These are phyloP conservation scores for Cinclus cinclus DNA, from an alignment of 2,113 vertebrate genomes.

Conservation along the genomic window DNA sequence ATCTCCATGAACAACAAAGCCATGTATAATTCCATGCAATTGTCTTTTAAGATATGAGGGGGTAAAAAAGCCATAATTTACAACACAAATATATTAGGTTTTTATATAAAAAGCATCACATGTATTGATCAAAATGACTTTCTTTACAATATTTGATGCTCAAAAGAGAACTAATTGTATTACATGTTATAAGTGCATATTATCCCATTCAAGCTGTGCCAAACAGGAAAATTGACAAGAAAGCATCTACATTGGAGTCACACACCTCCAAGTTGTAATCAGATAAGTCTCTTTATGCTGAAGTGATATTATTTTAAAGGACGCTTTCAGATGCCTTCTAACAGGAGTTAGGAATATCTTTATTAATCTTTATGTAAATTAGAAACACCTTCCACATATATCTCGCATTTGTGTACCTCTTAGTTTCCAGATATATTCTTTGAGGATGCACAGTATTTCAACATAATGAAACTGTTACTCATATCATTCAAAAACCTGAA, in stretches of 20 bases:
- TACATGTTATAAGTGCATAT: conserved; percentile 67
- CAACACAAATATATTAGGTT: conserved; percentile 68
- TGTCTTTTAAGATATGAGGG: conserved; percentile 72
- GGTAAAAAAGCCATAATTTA: conserved; percentile 65
- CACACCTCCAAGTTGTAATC: conserved; percentile 20
- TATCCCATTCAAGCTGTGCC: conserved; percentile 69
- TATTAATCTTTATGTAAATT: conserved; percentile 29
- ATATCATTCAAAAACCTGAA: conserved; percentile 23
- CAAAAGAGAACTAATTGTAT: conserved; percentile 70
- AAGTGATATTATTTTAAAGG: not conserved
- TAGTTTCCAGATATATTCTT: not conserved
- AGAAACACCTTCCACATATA: not conserved
- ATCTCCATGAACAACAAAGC: conserved; percentile 71
- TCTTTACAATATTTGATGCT: conserved; percentile 70
- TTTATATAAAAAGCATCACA: conserved; percentile 69
- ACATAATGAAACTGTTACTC: conserved; percentile 39
- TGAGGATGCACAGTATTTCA: not conserved
- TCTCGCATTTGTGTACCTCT: not conserved
- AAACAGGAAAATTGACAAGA: conserved; percentile 67
- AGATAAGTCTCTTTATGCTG: not conserved
- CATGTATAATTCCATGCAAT: conserved; percentile 68
- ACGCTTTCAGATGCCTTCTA: not conserved
- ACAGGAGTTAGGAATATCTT: not conserved
- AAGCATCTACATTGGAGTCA: conserved; percentile 41
- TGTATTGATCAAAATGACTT: conserved; percentile 74